Evolutionary conservation across 2,113 vertebrate genomes (phyloP).

Genomic region (Phalacrocorax pelagicus): DNA sequence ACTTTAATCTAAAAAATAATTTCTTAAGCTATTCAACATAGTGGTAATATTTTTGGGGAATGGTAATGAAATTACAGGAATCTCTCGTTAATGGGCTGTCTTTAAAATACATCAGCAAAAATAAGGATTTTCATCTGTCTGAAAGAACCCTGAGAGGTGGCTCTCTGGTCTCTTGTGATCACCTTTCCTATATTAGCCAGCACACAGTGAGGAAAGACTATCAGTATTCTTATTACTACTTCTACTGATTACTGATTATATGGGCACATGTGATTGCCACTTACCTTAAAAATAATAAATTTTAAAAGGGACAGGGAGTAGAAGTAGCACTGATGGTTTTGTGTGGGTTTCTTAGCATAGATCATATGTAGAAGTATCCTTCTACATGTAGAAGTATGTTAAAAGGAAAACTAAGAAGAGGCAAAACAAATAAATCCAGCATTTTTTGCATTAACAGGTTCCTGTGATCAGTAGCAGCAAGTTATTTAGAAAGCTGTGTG

Average conservation of each 20-base stretch:
- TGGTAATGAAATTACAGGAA: background rate
- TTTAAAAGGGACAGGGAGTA: background rate
- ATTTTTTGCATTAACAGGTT: background rate
- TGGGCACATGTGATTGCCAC: background rate
- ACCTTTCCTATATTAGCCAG: background rate
- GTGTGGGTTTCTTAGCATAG: background rate
- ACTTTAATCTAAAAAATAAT: background rate
- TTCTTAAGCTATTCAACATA: background rate
- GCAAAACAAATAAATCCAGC: background rate
- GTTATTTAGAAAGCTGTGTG: background rate
- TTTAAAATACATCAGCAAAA: background rate
- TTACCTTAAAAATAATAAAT: background rate
- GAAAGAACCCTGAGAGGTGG: background rate
- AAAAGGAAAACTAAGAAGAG: background rate
- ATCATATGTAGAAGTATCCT: background rate
- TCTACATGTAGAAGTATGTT: background rate
- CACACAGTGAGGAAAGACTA: background rate
- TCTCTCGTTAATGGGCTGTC: background rate
- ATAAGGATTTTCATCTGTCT: background rate
- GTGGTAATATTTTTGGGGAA: background rate
- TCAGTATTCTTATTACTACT: background rate
- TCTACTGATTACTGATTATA: background rate
- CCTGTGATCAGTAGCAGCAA: background rate
- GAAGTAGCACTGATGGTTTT: background rate
- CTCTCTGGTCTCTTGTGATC: background rate